Percentiles rank a stretch among this genome's conserved stretches.
These are phyloP conservation scores for Hypocryptadius cinnamomeus DNA, from an alignment of 2,113 vertebrate genomes.

Conservation along the genomic window DNA sequence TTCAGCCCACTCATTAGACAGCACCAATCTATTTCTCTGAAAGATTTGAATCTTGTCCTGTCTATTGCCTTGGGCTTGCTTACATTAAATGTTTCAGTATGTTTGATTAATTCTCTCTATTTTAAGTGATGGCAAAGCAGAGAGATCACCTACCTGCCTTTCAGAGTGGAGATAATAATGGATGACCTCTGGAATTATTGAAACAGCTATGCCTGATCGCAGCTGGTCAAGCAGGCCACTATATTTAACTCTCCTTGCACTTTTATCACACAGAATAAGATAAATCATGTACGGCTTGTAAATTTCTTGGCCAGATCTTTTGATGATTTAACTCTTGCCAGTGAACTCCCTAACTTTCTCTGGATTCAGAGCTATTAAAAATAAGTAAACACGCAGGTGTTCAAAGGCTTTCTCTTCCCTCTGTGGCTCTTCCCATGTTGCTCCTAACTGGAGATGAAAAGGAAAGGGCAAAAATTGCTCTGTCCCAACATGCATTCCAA, in stretches of 20 bases:
- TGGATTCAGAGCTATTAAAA: not conserved
- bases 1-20: not conserved
- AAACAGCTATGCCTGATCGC: not conserved
- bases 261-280: not conserved
- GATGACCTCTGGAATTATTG: not conserved
- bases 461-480: conserved; percentile 11
- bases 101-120: not conserved
- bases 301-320: not conserved
- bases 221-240: not conserved
- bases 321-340: not conserved
- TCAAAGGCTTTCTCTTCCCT: conserved; percentile 41
- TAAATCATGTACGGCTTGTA: not conserved
- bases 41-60: not conserved
- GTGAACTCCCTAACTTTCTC: not conserved
- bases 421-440: not conserved
- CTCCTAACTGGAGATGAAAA: conserved; percentile 45
- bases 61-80: not conserved
- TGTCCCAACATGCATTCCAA: conserved; percentile 3
- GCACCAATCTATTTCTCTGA: not conserved
- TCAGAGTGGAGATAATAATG: not conserved
- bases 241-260: not conserved
- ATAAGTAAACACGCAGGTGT: not conserved
- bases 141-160: not conserved
- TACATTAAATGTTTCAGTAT: not conserved
- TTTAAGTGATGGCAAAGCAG: not conserved